Percentiles rank a stretch among this genome's conserved stretches.
Conservation (phyloP, 2,888 invertebrate genomes). For the Danaus chrysippus region DNA sequence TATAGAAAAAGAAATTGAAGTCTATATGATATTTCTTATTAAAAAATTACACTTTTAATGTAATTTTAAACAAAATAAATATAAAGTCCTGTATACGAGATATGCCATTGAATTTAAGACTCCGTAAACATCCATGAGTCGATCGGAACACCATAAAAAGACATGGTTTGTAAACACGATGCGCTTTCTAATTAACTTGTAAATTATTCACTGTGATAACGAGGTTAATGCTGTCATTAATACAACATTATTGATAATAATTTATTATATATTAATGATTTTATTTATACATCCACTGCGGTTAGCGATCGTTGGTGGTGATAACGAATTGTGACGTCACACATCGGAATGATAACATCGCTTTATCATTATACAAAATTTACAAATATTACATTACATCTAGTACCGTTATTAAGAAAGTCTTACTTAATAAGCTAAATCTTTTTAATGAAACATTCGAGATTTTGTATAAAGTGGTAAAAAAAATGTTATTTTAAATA, state of each 20-base stretch:
- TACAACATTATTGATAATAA: slow-evolving; percentile 54
- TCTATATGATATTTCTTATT: neutral
- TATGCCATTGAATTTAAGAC: neutral
- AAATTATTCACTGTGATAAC: slow-evolving; percentile 50
- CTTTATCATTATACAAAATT: neutral
- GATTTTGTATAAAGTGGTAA: slow-evolving; percentile 57
- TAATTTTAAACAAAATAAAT: neutral
- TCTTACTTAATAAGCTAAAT: neutral
- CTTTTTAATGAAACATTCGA: slow-evolving; percentile 56
- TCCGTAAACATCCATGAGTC: slow-evolving; percentile 16
- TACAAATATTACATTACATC: too few species aligned
- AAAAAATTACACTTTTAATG: neutral
- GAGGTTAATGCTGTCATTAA: slow-evolving; percentile 57
- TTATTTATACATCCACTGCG: slow-evolving; percentile 28
- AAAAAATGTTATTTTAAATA: slow-evolving; percentile 70
- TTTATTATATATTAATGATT: slow-evolving; percentile 24
- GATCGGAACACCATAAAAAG: slow-evolving; percentile 16
- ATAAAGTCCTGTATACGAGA: too few species aligned
- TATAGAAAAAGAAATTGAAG: too few species aligned
- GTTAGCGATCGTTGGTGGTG: slow-evolving; percentile 9
- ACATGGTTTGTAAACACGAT: slow-evolving; percentile 23
- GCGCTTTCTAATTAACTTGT: slow-evolving; percentile 36
- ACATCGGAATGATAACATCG: neutral
- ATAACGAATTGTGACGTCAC: neutral
- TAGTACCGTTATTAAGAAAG: too few species aligned